Evolutionary conservation across 2,797 vertebrate species (phyloP).

Genomic region (Siniperca scherzeri): DNA sequence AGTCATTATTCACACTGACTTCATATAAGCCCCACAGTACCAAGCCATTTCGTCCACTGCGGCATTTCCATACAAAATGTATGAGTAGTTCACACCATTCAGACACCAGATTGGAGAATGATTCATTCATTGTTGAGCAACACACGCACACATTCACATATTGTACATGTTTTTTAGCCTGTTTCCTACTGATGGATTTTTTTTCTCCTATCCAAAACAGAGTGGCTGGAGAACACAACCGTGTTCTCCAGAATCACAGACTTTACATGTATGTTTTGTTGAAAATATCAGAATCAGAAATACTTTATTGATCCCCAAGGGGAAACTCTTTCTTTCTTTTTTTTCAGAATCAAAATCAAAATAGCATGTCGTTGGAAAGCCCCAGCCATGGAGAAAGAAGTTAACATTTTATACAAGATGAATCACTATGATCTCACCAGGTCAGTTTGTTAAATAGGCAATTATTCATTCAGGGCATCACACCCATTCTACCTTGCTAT

Average conservation of each 20-base stretch:
- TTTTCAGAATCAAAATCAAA: too few relatives aligned
- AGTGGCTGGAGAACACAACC: neutral
- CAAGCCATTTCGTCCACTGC: slow-evolving; percentile 45
- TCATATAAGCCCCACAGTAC: slow-evolving; percentile 45
- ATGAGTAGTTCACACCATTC: slow-evolving; percentile 58
- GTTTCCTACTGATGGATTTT: slow-evolving; percentile 4
- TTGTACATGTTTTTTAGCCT: slow-evolving; percentile 17
- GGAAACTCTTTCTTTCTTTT: too few relatives aligned
- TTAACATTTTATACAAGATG: slow-evolving; percentile 9
- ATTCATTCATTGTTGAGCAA: slow-evolving; percentile 51
- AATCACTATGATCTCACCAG: slow-evolving; percentile 19
- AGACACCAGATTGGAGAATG: slow-evolving; percentile 40
- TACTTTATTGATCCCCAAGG: too few relatives aligned
- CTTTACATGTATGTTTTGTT: neutral
- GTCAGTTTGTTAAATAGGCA: slow-evolving; percentile 19
- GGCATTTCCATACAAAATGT: slow-evolving; percentile 50
- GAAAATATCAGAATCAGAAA: too few relatives aligned
- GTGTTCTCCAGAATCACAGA: neutral
- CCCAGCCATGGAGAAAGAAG: neutral
- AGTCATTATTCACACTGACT: slow-evolving; percentile 65
- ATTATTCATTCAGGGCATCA: slow-evolving; percentile 15
- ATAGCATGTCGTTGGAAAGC: neutral
- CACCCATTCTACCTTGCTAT: neutral
- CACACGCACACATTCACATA: slow-evolving; percentile 13
- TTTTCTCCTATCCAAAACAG: neutral